Percentiles rank a stretch among this genome's conserved stretches.
Conservation (phyloP, 2,888 invertebrate genomes). For the Cryptocephalus moraei region DNA sequence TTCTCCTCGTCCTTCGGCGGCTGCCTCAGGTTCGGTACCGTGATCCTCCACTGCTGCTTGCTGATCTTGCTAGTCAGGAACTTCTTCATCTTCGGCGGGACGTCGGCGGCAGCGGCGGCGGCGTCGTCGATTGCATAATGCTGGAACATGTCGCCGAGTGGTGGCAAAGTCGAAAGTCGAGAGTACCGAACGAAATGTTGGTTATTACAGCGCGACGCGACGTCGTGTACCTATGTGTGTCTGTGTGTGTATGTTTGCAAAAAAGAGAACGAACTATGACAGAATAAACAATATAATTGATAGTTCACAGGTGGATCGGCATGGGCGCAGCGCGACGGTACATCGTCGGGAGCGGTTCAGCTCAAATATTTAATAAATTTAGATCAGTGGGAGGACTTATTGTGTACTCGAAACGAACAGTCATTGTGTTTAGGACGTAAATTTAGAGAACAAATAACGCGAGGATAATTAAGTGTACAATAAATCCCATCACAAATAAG, state of each 20-base stretch:
- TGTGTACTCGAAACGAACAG: no score
- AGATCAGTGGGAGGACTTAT: no score
- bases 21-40: constrained; percentile 31
- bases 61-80: constrained; percentile 35
- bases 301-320: constrained; percentile 11
- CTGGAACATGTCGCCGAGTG: not conserved
- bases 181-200: not conserved
- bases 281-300: constrained; percentile 20
- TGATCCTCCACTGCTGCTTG: constrained; percentile 36
- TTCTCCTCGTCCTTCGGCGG: constrained; percentile 20
- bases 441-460: no score
- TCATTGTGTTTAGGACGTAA: no score
- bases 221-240: no score
- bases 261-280: constrained; percentile 16
- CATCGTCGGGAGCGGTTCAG: no score
- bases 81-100: constrained; percentile 31
- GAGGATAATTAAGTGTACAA: no score
- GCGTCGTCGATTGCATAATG: not conserved
- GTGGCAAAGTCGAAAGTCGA: constrained; percentile 4
- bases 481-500: no score
- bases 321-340: constrained; percentile 1
- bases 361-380: no score
- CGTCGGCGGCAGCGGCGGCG: no score
- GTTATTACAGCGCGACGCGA: no score
- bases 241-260: constrained; percentile 12